Evolutionary conservation across 2,113 vertebrate species (phyloP).

Genomic region (Nematolebias whitei): DNA sequence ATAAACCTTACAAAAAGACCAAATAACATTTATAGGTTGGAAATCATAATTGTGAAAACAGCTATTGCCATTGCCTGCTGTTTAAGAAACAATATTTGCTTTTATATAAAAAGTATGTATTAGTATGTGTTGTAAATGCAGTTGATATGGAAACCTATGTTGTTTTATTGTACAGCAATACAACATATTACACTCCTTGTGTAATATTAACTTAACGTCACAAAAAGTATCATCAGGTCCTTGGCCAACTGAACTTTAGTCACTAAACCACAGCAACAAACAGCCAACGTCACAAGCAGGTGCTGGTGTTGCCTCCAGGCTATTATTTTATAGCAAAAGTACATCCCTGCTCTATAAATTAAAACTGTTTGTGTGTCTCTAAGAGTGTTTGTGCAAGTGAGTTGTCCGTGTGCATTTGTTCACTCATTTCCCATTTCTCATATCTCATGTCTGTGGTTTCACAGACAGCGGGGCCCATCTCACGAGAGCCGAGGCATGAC

Average conservation of each 20-base stretch:
- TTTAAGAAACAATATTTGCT: background rate
- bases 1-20: no score
- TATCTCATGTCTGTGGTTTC: slow-evolving; percentile 70
- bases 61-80: background rate
- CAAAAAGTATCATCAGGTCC: slow-evolving; percentile 2
- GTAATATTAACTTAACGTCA: slow-evolving; percentile 14
- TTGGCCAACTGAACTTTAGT: slow-evolving; percentile 6
- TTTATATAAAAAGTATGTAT: no score
- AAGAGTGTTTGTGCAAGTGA: slow-evolving; percentile 29
- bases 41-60: no score
- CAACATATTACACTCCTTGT: no score
- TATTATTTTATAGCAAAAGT: slow-evolving; percentile 28
- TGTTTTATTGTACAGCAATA: no score
- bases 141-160: background rate
- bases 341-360: slow-evolving; percentile 35
- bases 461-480: slow-evolving; percentile 71
- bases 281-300: slow-evolving; percentile 50
- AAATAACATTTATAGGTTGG: no score
- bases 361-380: slow-evolving; percentile 17
- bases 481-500: slow-evolving; percentile 73
- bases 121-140: background rate
- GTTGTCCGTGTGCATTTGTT: slow-evolving; percentile 49
- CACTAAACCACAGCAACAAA: slow-evolving; percentile 17
- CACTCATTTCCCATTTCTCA: slow-evolving; percentile 71
- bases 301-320: slow-evolving; percentile 34